These are phyloP conservation scores for Protonibea diacanthus DNA, from an alignment of 2,797 vertebrate species.

Conservation along the genomic window DNA sequence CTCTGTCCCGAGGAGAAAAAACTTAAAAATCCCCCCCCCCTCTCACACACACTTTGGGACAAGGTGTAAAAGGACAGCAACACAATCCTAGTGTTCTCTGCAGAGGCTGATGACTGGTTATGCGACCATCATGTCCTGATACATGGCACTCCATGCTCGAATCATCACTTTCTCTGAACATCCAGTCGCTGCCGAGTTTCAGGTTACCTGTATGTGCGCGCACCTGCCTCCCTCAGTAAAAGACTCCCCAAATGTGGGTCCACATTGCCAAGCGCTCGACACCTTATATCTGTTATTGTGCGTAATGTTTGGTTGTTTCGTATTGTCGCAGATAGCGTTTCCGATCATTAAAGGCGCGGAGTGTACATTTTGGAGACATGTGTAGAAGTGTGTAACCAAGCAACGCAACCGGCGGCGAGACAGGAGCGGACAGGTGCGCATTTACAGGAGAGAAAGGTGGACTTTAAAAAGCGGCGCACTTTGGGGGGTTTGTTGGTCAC, in stretches of 20 bases:
- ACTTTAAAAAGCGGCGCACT: slow-evolving; percentile 17
- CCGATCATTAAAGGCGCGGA: slow-evolving; percentile 37
- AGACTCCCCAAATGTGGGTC: not conserved
- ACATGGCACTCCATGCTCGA: slow-evolving; percentile 29
- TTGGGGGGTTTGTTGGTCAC: not conserved
- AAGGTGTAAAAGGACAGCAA: slow-evolving; percentile 11
- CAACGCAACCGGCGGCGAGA: slow-evolving; percentile 57
- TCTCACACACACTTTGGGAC: not conserved
- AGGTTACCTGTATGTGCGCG: slow-evolving; percentile 55
- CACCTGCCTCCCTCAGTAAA: slow-evolving; percentile 32
- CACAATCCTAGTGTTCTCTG: not conserved
- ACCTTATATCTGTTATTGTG: slow-evolving; percentile 18
- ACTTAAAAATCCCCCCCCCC: slow-evolving; percentile 21
- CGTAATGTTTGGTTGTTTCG: slow-evolving; percentile 10
- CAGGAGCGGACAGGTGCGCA: slow-evolving; percentile 6
- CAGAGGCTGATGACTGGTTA: not conserved
- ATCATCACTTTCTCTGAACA: slow-evolving; percentile 52
- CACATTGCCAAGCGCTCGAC: slow-evolving; percentile 11
- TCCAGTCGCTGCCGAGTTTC: slow-evolving; percentile 30
- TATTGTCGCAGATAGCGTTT: slow-evolving; percentile 15
- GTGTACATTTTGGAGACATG: slow-evolving; percentile 36
- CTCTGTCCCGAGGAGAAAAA: slow-evolving; percentile 7
- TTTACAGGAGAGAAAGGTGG: slow-evolving; percentile 6
- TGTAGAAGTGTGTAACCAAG: slow-evolving; percentile 62
- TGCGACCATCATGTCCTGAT: slow-evolving; percentile 16